Evolutionary conservation across 2,797 vertebrate species (phyloP).

Genomic region (Gallirallus australis): DNA sequence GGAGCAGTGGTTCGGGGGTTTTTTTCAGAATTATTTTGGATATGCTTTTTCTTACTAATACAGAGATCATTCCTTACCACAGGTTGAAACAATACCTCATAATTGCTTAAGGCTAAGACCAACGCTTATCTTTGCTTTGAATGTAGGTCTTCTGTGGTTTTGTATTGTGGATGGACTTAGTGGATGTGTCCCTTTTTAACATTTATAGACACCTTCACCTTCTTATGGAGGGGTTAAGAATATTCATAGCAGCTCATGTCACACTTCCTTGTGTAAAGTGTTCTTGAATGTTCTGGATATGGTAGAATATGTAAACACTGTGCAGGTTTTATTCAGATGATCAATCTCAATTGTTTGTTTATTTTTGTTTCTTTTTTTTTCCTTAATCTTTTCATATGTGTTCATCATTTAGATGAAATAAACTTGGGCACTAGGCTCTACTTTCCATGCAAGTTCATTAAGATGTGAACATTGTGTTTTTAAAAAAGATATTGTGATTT

Average conservation of each 20-base stretch:
- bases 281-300: slow-evolving; percentile 51
- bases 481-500: slow-evolving; percentile 64
- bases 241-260: neutral
- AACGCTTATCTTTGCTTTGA: slow-evolving; percentile 40
- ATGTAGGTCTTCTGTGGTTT: slow-evolving; percentile 53
- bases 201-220: slow-evolving; percentile 24
- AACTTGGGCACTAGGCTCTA: slow-evolving; percentile 35
- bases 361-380: neutral
- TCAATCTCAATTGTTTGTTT: neutral
- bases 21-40: neutral
- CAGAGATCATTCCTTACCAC: neutral
- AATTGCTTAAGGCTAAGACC: slow-evolving; percentile 43
- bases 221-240: slow-evolving; percentile 39
- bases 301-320: neutral
- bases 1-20: slow-evolving; percentile 1
- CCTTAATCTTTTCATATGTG: neutral
- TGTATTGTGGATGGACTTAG: slow-evolving; percentile 49
- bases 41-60: neutral
- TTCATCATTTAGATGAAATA: slow-evolving; percentile 58
- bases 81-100: slow-evolving; percentile 55
- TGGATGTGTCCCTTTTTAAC: slow-evolving; percentile 57
- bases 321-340: slow-evolving; percentile 33
- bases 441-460: slow-evolving; percentile 67
- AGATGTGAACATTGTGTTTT: slow-evolving; percentile 70
- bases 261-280: slow-evolving; percentile 27